Evolutionary conservation across 2,888 invertebrate genomes (phyloP), one percentile per base, ranked within the genome.

Genomic region (Sialis lutaria): DNA sequence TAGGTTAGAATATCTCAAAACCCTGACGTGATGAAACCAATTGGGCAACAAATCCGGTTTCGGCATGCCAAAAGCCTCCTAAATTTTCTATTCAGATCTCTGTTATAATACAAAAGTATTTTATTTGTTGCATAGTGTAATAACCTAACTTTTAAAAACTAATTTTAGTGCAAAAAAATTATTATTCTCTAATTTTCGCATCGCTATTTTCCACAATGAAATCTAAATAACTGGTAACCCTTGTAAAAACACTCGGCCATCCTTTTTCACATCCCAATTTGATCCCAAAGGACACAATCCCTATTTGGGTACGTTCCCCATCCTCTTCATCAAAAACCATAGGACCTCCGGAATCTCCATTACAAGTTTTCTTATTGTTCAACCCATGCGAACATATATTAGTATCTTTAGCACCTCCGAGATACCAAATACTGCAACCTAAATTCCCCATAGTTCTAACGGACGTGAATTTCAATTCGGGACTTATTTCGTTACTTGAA

Each of bases 291-390:
- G 45, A 45, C 5, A 40, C 40, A 39, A 45, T 45, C 6, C 45
- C 45, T 12, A 45, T 33, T 39, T 39, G 37, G 6, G 13, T 30
- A 33, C 13, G 6, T 40, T 9, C 9, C 7, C 40, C 32, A 33
- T 45, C 22, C 7, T 39, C 4, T 7, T 39, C 33, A 10, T 39
- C 40, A 12, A 40, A n/a, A 10, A 5, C 12, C n/a, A 45, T 22
- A 2, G 45, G 45, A 22, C 45, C 45, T 10, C 45, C 45, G 30
- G 39, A 39, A 40, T 45, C 45, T 39, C 45, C 45, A 39, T 10
- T n/a, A 37, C 33, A 13, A 6, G 8, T 34, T 12, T 37, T 10
- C 2, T 37, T 6, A 6, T 37, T 8, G 7, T 37, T 6, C n/a
- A 12, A 10, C 1, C 6, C 6, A 37, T 6, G 6, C 12, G 9